These are phyloP conservation scores for Catharus bicknelli DNA, from an alignment of 2,113 vertebrate genomes.

Conservation along the genomic window DNA sequence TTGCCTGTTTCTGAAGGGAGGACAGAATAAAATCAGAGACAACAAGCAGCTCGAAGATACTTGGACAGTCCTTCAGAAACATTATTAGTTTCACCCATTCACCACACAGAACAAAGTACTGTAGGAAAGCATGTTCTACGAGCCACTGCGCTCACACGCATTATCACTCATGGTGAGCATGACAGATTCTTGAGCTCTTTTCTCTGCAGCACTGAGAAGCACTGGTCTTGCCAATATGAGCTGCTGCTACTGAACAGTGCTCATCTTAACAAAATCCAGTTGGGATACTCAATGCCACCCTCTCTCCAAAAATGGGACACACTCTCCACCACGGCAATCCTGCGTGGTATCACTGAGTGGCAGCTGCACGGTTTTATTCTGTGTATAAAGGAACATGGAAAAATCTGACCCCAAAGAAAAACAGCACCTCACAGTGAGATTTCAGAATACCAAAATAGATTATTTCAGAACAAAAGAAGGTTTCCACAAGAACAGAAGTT, in stretches of 20 bases:
- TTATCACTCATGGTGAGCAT: rapidly evolving
- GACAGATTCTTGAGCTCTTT: background rate
- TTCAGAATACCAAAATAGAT: background rate
- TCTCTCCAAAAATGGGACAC: background rate
- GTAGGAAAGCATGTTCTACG: background rate
- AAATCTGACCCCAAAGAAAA: background rate
- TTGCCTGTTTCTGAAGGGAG: background rate
- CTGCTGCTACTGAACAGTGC: background rate
- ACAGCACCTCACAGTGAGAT: background rate
- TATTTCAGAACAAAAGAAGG: background rate
- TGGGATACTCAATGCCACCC: rapidly evolving
- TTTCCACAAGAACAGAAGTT: background rate
- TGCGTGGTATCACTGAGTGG: rapidly evolving
- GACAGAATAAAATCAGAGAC: background rate
- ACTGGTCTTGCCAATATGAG: rapidly evolving
- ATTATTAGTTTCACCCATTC: background rate
- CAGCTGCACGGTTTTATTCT: background rate
- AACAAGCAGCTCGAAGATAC: background rate
- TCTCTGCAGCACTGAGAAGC: background rate
- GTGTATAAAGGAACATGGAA: background rate
- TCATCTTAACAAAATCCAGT: background rate
- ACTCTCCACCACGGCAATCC: background rate
- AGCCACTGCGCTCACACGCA: rapidly evolving
- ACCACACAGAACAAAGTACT: background rate
- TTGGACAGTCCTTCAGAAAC: background rate